These are phyloP conservation scores for Synaphobranchus kaupii DNA, from an alignment of 2,797 vertebrate genomes.

Conservation along the genomic window DNA sequence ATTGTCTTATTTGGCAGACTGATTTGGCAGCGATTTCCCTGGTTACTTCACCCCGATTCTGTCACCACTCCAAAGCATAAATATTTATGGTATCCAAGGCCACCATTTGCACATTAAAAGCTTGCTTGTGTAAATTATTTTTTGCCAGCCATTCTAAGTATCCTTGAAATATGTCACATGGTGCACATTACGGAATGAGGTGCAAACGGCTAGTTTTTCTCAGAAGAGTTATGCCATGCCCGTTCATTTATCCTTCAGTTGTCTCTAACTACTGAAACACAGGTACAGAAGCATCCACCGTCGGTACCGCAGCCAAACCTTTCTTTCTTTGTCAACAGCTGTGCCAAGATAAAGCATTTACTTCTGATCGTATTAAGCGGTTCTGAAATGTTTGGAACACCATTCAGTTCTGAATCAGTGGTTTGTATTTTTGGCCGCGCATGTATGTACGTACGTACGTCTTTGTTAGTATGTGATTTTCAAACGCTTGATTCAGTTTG, in stretches of 20 bases:
- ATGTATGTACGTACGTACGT: neutral
- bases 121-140: constrained; percentile 9
- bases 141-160: neutral
- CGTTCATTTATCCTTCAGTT: neutral
- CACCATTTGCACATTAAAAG: constrained; percentile 10
- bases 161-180: neutral
- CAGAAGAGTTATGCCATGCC: neutral
- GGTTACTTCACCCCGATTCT: neutral
- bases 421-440: neutral
- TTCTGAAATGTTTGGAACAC: neutral
- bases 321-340: neutral
- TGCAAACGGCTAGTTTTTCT: neutral
- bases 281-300: neutral
- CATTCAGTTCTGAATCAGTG: neutral
- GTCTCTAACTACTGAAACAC: neutral
- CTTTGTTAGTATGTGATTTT: neutral
- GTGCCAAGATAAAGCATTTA: neutral
- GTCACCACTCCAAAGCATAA: neutral
- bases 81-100: constrained; percentile 14
- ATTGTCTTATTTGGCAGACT: neutral
- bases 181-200: neutral
- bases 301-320: neutral
- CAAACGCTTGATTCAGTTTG: neutral
- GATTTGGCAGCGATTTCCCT: neutral
- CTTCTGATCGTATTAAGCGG: neutral